Evolutionary conservation across 2,113 vertebrate species (phyloP), one percentile per base, ranked within the genome.

Genomic region (Bothrops jararaca): DNA sequence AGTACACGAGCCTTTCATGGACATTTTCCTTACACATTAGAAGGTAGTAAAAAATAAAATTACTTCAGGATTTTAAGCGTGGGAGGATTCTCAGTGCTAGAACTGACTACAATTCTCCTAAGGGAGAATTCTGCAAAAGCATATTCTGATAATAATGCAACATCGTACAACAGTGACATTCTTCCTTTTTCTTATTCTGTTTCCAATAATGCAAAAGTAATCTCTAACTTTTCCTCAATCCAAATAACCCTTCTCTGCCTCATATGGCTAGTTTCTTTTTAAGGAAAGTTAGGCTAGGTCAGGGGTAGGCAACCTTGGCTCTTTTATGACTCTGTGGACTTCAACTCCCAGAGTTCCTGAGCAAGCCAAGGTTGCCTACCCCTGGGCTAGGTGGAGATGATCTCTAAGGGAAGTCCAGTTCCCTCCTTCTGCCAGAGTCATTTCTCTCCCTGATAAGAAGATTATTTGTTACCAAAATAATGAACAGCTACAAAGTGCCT

Each of bases 31-130:
- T 80, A 56, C 88, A 88, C 26, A 88, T 24, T 26, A 39, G 58
- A 60, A 80, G 22, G 85, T 88, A 91, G 22, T 69, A 88, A 93
- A 93, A 90, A 88, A 88, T 91, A 60, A 92, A 74, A 56, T 58
- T 48, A 85, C 12, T 64, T 64, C 74, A 89, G 23, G 53, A 48
- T 88, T 92, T 92, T 92, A 53, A 69, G 48, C 53, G 69, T 64
- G n/a, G n/a, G 54, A 90, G 45, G 69, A 86, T 85, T 58, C 53
- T 58, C 11, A 52, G 6, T 60, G 69, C 80, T 88, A 57, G 45
- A 93, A 74, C 15, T 18, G 92, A 39, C 50, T 64, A 26, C 26
- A n/a, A 13, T 64, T n/a, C 60, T 34, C 53, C 34, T 39, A 42
- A 22, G 34, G 10, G 18, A 89, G 4, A 89, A 42, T 89, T 58